Evolutionary conservation across 2,797 vertebrate genomes (phyloP).

Genomic region (Sebastes ruberrimus): DNA sequence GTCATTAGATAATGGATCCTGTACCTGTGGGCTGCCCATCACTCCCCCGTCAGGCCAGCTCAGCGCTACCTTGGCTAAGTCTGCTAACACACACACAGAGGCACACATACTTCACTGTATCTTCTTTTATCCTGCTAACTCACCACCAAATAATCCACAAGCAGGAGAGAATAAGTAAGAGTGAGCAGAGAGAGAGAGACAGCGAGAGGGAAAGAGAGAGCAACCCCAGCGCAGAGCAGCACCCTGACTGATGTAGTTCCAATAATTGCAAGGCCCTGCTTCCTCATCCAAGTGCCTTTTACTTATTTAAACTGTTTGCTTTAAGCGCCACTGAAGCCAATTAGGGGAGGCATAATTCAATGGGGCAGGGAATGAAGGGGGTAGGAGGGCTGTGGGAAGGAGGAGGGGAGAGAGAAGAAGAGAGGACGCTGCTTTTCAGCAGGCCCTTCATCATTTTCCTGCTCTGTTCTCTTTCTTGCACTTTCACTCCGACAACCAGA

Average conservation of each 20-base stretch:
- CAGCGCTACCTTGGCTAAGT: slow-evolving; percentile 33
- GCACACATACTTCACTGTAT: slow-evolving; percentile 5
- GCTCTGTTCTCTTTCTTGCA: slow-evolving; percentile 24
- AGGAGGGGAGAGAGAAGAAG: slow-evolving; percentile 23
- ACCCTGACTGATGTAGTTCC: slow-evolving; percentile 90
- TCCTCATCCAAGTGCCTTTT: slow-evolving; percentile 82
- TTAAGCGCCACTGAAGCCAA: slow-evolving; percentile 84
- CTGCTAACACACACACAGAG: slow-evolving; percentile 7
- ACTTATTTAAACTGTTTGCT: slow-evolving; percentile 88
- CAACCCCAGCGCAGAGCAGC: slow-evolving; percentile 19
- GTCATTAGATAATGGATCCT: slow-evolving; percentile 88
- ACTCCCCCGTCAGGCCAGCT: slow-evolving; percentile 71
- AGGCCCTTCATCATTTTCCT: slow-evolving; percentile 42
- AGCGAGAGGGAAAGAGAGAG: neutral
- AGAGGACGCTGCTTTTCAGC: slow-evolving; percentile 44
- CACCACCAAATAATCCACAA: slow-evolving; percentile 24
- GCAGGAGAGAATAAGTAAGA: slow-evolving; percentile 34
- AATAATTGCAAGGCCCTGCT: slow-evolving; percentile 84
- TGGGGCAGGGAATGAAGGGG: slow-evolving; percentile 65
- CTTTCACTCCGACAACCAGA: slow-evolving; percentile 21
- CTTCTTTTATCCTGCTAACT: slow-evolving; percentile 22
- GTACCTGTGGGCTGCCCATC: slow-evolving; percentile 91
- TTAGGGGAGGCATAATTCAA: slow-evolving; percentile 84
- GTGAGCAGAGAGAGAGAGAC: slow-evolving; percentile 26
- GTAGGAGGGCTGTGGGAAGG: slow-evolving; percentile 24